Evolutionary conservation across 2,888 invertebrate genomes (phyloP).

Genomic region (Anoplius nigerrimus): DNA sequence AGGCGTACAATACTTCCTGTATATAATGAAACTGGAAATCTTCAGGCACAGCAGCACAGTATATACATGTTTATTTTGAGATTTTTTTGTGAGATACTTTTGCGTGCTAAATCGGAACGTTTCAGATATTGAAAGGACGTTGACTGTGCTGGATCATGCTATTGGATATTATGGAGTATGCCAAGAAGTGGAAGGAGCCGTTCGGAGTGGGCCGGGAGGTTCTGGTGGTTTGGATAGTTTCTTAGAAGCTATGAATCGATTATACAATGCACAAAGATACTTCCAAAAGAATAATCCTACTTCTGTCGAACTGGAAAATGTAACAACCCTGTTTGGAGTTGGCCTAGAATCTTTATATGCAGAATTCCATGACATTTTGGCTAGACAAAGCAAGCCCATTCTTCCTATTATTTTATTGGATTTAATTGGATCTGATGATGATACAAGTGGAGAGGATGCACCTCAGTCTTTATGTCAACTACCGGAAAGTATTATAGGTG

Average conservation of each 20-base stretch:
- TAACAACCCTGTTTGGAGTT: slow-evolving; percentile 85
- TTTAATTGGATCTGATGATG: slow-evolving; percentile 90
- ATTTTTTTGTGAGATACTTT: background rate
- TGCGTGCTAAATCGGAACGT: background rate
- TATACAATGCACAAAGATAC: slow-evolving; percentile 92
- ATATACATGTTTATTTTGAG: slow-evolving; percentile 60
- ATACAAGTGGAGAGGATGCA: slow-evolving; percentile 79
- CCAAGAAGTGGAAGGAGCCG: slow-evolving; percentile 90
- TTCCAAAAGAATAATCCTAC: slow-evolving; percentile 95
- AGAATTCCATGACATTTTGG: slow-evolving; percentile 91
- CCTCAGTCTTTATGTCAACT: slow-evolving; percentile 81
- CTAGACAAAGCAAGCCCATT: slow-evolving; percentile 90
- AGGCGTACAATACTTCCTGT: slow-evolving; percentile 96
- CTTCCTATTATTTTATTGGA: slow-evolving; percentile 92
- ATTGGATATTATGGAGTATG: slow-evolving; percentile 97
- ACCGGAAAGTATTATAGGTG: slow-evolving; percentile 82
- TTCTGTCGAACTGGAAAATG: slow-evolving; percentile 94
- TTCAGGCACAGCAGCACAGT: slow-evolving; percentile 95
- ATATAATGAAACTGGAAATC: slow-evolving; percentile 94
- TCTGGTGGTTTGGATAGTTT: slow-evolving; percentile 75
- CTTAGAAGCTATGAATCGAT: slow-evolving; percentile 86
- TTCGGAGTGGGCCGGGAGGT: slow-evolving; percentile 87
- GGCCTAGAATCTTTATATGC: slow-evolving; percentile 91
- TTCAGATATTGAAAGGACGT: slow-evolving; percentile 92
- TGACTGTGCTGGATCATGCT: slow-evolving; percentile 92